Evolutionary conservation across 2,888 invertebrate genomes (phyloP).

Genomic region (Lasius fuliginosus): DNA sequence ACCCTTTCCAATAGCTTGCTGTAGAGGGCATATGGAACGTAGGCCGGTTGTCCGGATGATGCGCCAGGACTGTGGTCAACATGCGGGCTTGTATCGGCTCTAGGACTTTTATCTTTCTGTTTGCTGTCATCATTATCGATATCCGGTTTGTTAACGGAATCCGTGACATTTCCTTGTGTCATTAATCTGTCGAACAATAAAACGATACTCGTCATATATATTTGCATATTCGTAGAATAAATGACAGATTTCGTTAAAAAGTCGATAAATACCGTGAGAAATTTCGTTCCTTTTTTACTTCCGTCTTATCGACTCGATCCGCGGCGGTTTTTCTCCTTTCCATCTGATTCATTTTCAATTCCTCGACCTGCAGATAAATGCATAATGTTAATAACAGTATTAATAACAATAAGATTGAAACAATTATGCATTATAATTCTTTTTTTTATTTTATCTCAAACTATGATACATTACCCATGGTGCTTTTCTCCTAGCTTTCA

Average conservation of each 20-base stretch:
- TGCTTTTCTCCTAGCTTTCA: slow-evolving; percentile 81
- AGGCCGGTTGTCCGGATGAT: slow-evolving; percentile 77
- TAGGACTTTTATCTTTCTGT: slow-evolving; percentile 79
- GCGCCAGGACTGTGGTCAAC: slow-evolving; percentile 65
- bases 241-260: not conserved
- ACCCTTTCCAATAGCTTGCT: slow-evolving; percentile 84
- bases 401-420: slow-evolving; percentile 18
- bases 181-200: slow-evolving; percentile 62
- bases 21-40: slow-evolving; percentile 84
- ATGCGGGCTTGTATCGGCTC: slow-evolving; percentile 69
- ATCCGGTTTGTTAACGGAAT: slow-evolving; percentile 73
- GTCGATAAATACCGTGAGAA: slow-evolving; percentile 72
- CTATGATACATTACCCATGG: slow-evolving; percentile 81
- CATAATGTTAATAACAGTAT: not conserved
- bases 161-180: slow-evolving; percentile 70
- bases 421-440: not conserved
- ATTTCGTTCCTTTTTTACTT: slow-evolving; percentile 81
- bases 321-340: slow-evolving; percentile 81
- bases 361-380: slow-evolving; percentile 79
- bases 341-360: slow-evolving; percentile 83
- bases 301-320: slow-evolving; percentile 80
- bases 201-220: not conserved
- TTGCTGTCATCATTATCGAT: slow-evolving; percentile 76
- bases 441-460: not conserved
- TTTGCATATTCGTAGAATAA: not conserved